phyloP scores from a whole-genome alignment of 2,888 invertebrate genomes.

The Phytoseiulus persimilis region DNA sequence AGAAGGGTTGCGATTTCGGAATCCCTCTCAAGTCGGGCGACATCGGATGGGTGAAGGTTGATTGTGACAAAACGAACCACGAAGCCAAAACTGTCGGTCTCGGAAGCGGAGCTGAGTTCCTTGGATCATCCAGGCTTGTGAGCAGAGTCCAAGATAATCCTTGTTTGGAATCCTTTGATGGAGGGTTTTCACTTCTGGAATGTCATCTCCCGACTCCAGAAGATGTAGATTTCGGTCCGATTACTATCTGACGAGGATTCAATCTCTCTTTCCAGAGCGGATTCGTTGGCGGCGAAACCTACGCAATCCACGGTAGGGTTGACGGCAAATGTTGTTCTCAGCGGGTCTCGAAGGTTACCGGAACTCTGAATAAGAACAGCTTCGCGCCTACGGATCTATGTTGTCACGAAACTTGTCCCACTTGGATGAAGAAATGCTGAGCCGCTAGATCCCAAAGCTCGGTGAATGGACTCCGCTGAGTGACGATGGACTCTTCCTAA shows the following conservation, averaged over 20 bases:
- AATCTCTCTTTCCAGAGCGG: not conserved
- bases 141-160: too few species aligned
- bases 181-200: not conserved
- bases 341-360: not conserved
- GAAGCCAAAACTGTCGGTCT: constrained; percentile 28
- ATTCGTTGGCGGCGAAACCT: not conserved
- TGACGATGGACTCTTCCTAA: too few species aligned
- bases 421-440: constrained; percentile 9
- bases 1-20: constrained; percentile 31
- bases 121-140: not conserved
- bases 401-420: constrained; percentile 22
- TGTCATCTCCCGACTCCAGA: not conserved
- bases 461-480: not conserved
- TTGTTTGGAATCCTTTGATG: too few species aligned
- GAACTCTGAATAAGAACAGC: not conserved
- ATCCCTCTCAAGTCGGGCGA: not conserved
- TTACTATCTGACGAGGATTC: too few species aligned
- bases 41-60: constrained; percentile 24
- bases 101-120: constrained; percentile 17
- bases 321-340: constrained; percentile 14
- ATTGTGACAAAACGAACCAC: constrained; percentile 11
- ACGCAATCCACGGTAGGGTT: constrained; percentile 32
- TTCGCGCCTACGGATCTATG: not conserved
- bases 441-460: not conserved
- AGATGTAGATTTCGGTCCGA: not conserved